Evolutionary conservation across 2,888 invertebrate genomes (phyloP).

Genomic region (Argyra leucocephala): DNA sequence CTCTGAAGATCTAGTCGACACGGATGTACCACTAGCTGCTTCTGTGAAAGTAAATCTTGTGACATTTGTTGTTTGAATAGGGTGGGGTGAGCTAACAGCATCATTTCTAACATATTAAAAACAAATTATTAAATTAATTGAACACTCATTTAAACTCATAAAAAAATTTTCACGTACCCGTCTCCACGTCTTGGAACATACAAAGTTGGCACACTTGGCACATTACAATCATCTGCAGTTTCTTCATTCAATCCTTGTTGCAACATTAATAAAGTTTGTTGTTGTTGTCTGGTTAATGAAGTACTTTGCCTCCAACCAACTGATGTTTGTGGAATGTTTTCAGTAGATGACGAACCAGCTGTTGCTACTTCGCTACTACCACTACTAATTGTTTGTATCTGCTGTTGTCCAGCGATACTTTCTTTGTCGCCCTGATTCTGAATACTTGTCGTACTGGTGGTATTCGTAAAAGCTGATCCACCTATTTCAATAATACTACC

Average conservation of each 20-base stretch:
- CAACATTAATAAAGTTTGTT: conserved; percentile 32
- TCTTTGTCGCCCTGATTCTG: conserved; percentile 34
- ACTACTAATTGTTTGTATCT: conserved; percentile 68
- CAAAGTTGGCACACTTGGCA: conserved; percentile 82
- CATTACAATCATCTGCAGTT: conserved; percentile 58
- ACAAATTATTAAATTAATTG: conserved; percentile 13
- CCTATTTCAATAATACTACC: neutral
- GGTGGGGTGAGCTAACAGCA: conserved; percentile 83
- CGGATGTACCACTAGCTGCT: conserved; percentile 39
- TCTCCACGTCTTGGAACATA: conserved; percentile 73
- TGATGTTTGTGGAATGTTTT: conserved; percentile 15
- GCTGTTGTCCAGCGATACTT: conserved; percentile 39
- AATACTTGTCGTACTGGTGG: conserved; percentile 21
- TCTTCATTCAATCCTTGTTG: conserved; percentile 37
- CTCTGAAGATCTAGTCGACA: conserved; percentile 23
- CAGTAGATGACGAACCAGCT: conserved; percentile 24
- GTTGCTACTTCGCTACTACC: conserved; percentile 55
- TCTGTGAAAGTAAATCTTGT: conserved; percentile 59
- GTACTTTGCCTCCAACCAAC: conserved; percentile 35
- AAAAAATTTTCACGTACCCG: conserved; percentile 42
- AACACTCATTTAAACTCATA: neutral
- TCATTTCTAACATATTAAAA: conserved; percentile 51
- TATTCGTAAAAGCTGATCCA: conserved; percentile 10
- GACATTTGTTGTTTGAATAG: conserved; percentile 56
- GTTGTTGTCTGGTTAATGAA: conserved; percentile 34